phyloP scores from a whole-genome alignment of 2,797 vertebrate species.

The Lepilemur septentrionalis region DNA sequence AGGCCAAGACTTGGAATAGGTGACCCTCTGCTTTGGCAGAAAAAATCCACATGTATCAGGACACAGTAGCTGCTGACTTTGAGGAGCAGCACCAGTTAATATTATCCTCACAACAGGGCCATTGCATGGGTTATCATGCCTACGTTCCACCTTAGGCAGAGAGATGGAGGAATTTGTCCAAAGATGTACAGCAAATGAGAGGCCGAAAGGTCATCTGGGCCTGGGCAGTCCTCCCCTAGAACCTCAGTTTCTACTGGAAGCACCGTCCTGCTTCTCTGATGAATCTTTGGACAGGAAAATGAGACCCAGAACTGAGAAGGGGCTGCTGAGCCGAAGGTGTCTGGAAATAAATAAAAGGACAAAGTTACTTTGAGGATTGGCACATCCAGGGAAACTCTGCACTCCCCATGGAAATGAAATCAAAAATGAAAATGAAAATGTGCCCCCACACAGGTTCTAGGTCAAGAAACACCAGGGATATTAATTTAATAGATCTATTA shows the following conservation, averaged over 20 bases:
- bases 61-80: neutral
- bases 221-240: neutral
- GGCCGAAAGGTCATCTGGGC: neutral
- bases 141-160: neutral
- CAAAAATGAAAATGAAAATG: too few species aligned
- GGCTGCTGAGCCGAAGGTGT: neutral
- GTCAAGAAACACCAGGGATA: neutral
- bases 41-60: neutral
- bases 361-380: neutral
- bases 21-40: neutral
- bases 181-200: neutral
- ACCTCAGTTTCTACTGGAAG: neutral
- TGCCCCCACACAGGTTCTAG: neutral
- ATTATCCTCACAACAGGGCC: neutral
- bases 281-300: neutral
- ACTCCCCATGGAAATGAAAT: neutral
- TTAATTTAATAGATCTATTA: neutral
- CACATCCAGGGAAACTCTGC: neutral
- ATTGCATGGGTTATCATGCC: neutral
- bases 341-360: neutral
- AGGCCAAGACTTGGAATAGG: too few species aligned
- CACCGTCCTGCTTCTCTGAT: neutral
- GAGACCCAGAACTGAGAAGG: neutral
- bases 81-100: accelerated
- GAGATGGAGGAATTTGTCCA: neutral